A percentile compares a stretch with the other conserved stretches of the same genome.
phyloP scores from a whole-genome alignment of 2,797 vertebrate genomes.

The Delichon dasypus region DNA sequence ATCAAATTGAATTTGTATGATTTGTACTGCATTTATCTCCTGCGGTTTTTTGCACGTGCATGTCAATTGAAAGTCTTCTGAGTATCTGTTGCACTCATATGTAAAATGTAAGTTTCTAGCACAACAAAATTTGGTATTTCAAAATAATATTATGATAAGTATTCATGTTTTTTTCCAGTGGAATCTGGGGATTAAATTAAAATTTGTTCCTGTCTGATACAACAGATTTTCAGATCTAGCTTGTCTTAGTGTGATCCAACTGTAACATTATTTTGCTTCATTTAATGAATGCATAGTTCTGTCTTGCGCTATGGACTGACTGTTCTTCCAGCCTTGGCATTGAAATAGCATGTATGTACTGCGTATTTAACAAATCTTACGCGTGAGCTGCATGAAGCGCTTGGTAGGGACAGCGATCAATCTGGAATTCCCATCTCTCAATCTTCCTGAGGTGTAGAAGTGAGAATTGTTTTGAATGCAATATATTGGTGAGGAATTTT shows the following conservation, averaged over 20 bases:
- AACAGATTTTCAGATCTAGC: not conserved
- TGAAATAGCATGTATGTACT: not conserved
- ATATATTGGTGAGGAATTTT: not conserved
- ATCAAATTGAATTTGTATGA: not conserved
- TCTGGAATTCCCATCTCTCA: not conserved
- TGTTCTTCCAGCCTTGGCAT: not conserved
- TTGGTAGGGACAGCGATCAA: not conserved
- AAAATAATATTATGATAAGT: not conserved
- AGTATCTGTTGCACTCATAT: not conserved
- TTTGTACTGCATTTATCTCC: not conserved
- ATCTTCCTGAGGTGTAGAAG: not conserved
- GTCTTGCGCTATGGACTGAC: not conserved
- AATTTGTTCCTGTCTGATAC: not conserved
- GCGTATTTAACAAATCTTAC: not conserved
- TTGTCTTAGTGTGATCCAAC: not conserved
- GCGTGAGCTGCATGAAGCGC: not conserved
- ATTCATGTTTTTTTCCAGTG: not conserved
- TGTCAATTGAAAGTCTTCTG: not conserved
- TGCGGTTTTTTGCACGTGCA: not conserved
- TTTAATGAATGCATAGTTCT: not conserved
- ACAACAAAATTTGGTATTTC: not conserved
- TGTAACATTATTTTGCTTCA: not conserved
- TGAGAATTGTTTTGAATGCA: not conserved
- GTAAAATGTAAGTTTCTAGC: not conserved
- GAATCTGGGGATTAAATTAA: not conserved